A percentile compares a stretch with the other conserved stretches of the same genome.
Conservation (phyloP, 2,888 invertebrate genomes). For the Drosophila stalkeri region DNA sequence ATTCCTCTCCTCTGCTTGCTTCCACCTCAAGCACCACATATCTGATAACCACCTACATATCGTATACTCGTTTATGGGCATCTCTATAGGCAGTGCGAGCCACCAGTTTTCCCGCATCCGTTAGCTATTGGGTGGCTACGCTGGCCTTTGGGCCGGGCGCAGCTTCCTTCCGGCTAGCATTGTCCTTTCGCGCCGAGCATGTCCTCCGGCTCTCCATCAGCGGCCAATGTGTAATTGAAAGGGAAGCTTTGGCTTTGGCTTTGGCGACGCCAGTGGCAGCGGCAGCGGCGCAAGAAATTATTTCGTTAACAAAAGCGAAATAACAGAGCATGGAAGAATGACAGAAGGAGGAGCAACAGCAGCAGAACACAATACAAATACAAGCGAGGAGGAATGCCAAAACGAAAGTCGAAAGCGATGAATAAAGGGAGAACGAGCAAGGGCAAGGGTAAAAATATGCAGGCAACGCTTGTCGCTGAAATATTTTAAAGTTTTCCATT, state of each 20-base stretch:
- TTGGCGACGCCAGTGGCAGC: conserved; percentile 57
- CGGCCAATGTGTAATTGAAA: conserved; percentile 83
- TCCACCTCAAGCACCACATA: conserved; percentile 34
- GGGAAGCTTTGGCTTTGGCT: conserved; percentile 82
- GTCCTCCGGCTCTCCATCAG: conserved; percentile 41
- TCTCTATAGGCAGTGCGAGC: conserved; percentile 60
- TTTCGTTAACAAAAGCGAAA: conserved; percentile 81
- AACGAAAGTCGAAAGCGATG: not conserved
- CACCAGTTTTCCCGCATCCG: conserved; percentile 66
- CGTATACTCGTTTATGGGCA: conserved; percentile 53
- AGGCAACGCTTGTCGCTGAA: conserved; percentile 60
- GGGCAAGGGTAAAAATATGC: conserved; percentile 43
- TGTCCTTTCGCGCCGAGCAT: conserved; percentile 69
- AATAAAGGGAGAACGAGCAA: not conserved
- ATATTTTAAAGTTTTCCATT: conserved; percentile 72
- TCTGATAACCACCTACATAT: conserved; percentile 67
- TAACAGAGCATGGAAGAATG: conserved; percentile 23
- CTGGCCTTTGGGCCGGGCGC: conserved; percentile 51
- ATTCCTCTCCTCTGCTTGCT: not conserved
- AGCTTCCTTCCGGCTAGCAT: conserved; percentile 73
- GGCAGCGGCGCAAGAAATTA: conserved; percentile 76
- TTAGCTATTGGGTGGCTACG: conserved; percentile 17
- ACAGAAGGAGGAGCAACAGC: conserved; percentile 28
- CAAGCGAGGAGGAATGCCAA: conserved; percentile 33
- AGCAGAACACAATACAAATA: conserved; percentile 57